Evolutionary conservation across 1,140 invertebrate species (phyloP).

Genomic region (Bathynomus jamesi): DNA sequence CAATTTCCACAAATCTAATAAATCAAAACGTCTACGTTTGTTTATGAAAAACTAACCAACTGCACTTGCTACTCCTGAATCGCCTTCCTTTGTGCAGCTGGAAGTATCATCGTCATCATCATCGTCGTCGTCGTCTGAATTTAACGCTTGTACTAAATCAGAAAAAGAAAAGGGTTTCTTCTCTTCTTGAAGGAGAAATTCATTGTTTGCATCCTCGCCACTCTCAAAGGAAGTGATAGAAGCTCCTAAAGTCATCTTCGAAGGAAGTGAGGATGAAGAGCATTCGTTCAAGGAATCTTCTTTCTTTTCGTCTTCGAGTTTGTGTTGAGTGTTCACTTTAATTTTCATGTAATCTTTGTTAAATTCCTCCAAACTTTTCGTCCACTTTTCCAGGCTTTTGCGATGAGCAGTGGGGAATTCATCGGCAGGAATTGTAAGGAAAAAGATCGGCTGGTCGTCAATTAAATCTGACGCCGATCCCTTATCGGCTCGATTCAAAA

Average conservation of each 20-base stretch:
- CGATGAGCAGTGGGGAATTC: constrained; percentile 50
- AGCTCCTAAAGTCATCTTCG: not conserved
- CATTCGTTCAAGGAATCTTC: not conserved
- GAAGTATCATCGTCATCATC: constrained; percentile 14
- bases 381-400: constrained; percentile 22
- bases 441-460: constrained; percentile 54
- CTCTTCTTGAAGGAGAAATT: not conserved
- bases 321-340: constrained; percentile 11
- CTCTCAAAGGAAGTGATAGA: not conserved
- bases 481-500: constrained; percentile 44
- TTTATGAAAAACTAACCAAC: constrained; percentile 21
- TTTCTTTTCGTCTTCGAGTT: constrained; percentile 5
- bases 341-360: constrained; percentile 21
- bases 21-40: not conserved
- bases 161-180: constrained; percentile 28
- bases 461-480: constrained; percentile 47
- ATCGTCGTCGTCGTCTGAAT: constrained; percentile 9
- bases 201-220: constrained; percentile 16
- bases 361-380: constrained; percentile 19
- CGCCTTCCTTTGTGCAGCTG: constrained; percentile 23
- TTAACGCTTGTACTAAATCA: constrained; percentile 28
- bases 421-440: constrained; percentile 56
- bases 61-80: constrained; percentile 25
- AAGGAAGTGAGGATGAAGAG: constrained; percentile 1
- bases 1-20: not conserved